Conservation (phyloP, 2,113 vertebrate genomes). For the Oryzias javanicus region DNA sequence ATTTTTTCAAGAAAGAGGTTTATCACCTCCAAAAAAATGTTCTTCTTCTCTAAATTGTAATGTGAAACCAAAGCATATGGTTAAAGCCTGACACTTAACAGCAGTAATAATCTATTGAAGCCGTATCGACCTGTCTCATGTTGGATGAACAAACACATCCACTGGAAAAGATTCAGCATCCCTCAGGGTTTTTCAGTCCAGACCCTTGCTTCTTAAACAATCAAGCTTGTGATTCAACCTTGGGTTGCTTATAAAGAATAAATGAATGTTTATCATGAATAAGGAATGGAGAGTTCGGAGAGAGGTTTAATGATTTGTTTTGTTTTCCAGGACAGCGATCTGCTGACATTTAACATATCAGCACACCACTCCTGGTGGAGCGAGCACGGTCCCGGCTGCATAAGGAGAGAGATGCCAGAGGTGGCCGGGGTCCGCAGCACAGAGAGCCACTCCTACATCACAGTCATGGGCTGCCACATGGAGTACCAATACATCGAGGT, state of each 20-base stretch:
- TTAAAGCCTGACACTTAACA: too few relatives aligned
- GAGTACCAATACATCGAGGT: slow-evolving; percentile 88
- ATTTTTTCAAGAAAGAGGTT: too few relatives aligned
- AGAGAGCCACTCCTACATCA: slow-evolving; percentile 83
- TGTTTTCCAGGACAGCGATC: slow-evolving; percentile 81
- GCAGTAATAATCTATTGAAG: too few relatives aligned
- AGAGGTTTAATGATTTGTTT: neutral
- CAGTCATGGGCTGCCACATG: slow-evolving; percentile 82
- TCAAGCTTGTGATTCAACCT: neutral
- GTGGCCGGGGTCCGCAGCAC: slow-evolving; percentile 67
- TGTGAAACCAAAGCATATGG: too few relatives aligned
- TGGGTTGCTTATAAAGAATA: slow-evolving; percentile 15
- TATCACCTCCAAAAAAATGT: too few relatives aligned
- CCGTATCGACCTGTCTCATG: neutral
- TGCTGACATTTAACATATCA: slow-evolving; percentile 90
- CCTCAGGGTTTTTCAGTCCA: neutral
- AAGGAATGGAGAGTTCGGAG: slow-evolving; percentile 5
- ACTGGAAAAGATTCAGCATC: neutral
- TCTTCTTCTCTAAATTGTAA: too few relatives aligned
- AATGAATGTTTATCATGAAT: slow-evolving; percentile 13
- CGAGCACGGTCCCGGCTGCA: slow-evolving; percentile 86
- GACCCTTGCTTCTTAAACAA: neutral
- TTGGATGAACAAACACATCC: slow-evolving; percentile 1
- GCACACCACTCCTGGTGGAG: slow-evolving; percentile 89
- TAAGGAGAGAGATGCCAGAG: slow-evolving; percentile 75